Evolutionary conservation across 37 sponge, comb jelly and placozoan species (phyloP), one percentile per base, ranked within the genome.

Genomic region (Agelas oroides): DNA sequence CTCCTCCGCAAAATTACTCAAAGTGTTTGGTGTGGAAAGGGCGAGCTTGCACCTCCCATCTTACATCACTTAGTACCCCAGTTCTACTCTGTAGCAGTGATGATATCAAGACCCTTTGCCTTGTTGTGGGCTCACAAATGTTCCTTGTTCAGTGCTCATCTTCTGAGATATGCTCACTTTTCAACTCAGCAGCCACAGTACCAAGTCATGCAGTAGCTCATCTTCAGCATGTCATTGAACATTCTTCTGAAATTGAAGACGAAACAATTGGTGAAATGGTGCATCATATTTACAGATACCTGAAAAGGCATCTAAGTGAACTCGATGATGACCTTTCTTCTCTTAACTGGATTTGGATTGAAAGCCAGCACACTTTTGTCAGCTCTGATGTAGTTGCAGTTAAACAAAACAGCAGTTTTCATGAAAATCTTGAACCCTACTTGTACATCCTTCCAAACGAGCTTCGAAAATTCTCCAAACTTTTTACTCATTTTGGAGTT

Each of bases 1-100:
- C 1, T 28, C 46, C 39, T 31, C 90, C 90, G 0, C 32, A 0
- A 20, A 64, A 65, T 24, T 90, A 90, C 37, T 80, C 90, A 21
- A n/a, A 17, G 25, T 55, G 52, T 27, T 53, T 89, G 33, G 30
- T 24, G 30, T 90, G 90, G 90, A 78, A 73, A 66, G 90, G 90
- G 58, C 0, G 17, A 16, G 58, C 46, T 25, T 69, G 12, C 27
- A 75, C 27, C 2, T 86, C 80, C 17, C 79, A 86, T 72, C 71
- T 86, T 31, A 36, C 61, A 19, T 64, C 87, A 2, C 30, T 71
- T 0, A 70, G 17, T 46, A 20, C 72, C 8, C 53, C 33, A 33
- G 35, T 73, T 66, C 24, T 77, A 17, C 32, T 63, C 2, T 67
- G 36, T 17, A n/a, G 20, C 8, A 8, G 6, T 20, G 28, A 71